Base-by-base conservation (phyloP, 2,113 vertebrate genomes). In the Fregata magnificens region DNA sequence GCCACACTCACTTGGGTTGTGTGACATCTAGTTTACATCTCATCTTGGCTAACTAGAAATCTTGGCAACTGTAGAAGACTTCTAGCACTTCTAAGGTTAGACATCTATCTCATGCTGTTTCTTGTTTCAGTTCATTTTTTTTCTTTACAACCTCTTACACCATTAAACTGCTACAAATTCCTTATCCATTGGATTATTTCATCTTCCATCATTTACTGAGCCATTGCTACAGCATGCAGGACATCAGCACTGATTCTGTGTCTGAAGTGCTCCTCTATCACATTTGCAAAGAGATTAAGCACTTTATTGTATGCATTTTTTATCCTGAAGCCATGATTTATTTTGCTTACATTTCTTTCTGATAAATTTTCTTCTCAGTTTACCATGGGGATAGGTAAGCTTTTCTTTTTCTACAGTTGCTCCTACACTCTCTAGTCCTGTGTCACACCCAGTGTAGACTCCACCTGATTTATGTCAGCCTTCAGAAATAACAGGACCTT, bases 101-200 rank as follows among this genome's bases (percentile, higher is more conserved):
- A 65, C 88, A 76, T 91, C 53, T 53, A 7, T 42, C 62, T 83
- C 58, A 2, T 44, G 62, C 78, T 82, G 14, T 24, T 82, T 88
- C 93, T 96, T 19, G 29, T 80, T 95, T 90, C 93, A 95, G 94
- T 47, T 96, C 15, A 72, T 95, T 91, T 56, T 87, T 97, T 89
- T 85, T 31, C 70, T 82, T 96, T 47, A 28, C 44, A 91, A 61
- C 89, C 79, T 19, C 53, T 94, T 38, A 5, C 40, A 40, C 52
- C 28, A 21, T 81, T 91, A n/a, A 74, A 69, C 36, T 45, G 77
- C 70, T 77, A 76, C 71, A 70, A 73, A n/a, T 73, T 79, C 52
- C 73, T 95, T 79, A 78, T 76, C 53, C 3, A 0, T 11, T 21
- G 74, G 53, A 69, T 89, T 87, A 40, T 80, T 89, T 73, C 2